Evolutionary conservation across 2,888 invertebrate species (phyloP), one percentile per base, ranked within the genome.

Genomic region (Cylloceria caligata): DNA sequence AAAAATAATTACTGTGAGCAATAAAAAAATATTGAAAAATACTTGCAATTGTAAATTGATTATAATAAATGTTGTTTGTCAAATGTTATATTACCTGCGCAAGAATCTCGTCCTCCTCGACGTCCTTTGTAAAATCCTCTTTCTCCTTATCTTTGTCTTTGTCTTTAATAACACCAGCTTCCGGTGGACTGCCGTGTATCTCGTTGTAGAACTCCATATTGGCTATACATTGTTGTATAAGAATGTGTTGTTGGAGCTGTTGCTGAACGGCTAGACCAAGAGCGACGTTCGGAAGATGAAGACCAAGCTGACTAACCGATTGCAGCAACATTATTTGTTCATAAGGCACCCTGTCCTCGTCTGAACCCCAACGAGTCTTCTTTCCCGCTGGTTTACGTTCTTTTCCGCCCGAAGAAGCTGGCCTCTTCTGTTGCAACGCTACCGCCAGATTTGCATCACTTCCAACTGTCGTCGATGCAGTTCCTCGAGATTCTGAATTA

Each of bases 321-420:
- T 92, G 92, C 3, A 92, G 79, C 27, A 92, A 47, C 91, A 92
- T 91, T 49, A 92, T 90, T 83, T 92, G 91, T 73, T 93, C 93
- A 3, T 90, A 89, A 16, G 92, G 92, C 16, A 93, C 92, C 57
- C 92, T 87, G 52, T 93, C 92, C 21, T 93, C 91, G 11, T 93
- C 91, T 0, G 92, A 93, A 27, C 92, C 93, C 92, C 92, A 93
- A 7, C 92, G 88, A 2, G 92, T 92, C 73, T 91, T 93, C 62
- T 93, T 93, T 0, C 91, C 91, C 2, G 91, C 87, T 45, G 90
- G 87, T 76, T 93, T 93, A 39, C 92, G 88, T 16, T 92, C 92
- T 64, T 88, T 90, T 11, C 45, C 76, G 19, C 74, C 39, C 34
- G 83, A 71, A 30, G 84, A 85, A 7, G 72, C n/a, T n/a, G 77